phyloP scores from a whole-genome alignment of 2,888 invertebrate species.

The Epirrhoe alternata region DNA sequence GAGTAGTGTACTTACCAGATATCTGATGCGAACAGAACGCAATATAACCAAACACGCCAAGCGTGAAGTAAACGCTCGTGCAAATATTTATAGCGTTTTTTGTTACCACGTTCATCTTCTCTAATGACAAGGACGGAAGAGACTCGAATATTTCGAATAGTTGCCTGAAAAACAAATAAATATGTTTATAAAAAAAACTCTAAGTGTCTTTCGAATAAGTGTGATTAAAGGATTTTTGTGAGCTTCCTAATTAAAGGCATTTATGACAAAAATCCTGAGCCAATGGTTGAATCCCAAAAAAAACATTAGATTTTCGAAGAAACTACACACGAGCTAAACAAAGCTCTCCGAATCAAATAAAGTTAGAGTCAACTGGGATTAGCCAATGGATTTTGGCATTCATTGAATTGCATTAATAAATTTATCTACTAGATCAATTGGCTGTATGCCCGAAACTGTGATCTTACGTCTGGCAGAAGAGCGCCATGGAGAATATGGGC shows the following conservation, averaged over 20 bases:
- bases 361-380: no score
- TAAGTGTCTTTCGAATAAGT: no score
- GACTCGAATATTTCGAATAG: constrained; percentile 97
- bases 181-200: neutral
- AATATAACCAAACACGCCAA: constrained; percentile 97
- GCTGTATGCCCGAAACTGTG: constrained; percentile 24
- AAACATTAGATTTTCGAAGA: no score
- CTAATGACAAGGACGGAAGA: constrained; percentile 93
- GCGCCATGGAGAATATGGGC: constrained; percentile 98
- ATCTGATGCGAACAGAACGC: constrained; percentile 93
- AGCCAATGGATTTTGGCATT: no score
- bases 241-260: no score
- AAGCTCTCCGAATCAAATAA: no score
- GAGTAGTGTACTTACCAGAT: constrained; percentile 85
- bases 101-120: constrained; percentile 95
- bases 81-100: constrained; percentile 96
- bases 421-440: no score
- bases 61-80: constrained; percentile 94
- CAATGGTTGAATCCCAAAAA: no score
- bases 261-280: no score
- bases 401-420: no score
- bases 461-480: constrained; percentile 97
- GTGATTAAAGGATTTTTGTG: no score
- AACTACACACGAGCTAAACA: no score
- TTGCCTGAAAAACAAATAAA: constrained; percentile 85